A percentile compares a stretch with the other conserved stretches of the same genome.
phyloP scores from a whole-genome alignment of 2,797 vertebrate species.

The Helostoma temminkii region DNA sequence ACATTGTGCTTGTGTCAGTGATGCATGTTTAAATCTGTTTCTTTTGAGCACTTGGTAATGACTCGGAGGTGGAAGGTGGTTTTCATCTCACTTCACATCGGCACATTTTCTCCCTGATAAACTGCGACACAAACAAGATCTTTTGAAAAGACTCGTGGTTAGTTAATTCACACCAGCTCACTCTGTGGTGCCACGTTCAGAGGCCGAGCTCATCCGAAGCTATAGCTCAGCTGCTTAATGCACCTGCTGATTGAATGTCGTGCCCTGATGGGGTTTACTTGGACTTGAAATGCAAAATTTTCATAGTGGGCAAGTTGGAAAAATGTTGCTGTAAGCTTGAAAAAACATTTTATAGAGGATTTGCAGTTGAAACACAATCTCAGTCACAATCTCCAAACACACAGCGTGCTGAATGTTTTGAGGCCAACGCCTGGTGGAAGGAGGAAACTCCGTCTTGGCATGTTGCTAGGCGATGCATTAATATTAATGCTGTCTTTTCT shows the following conservation, averaged over 20 bases:
- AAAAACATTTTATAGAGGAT: not conserved
- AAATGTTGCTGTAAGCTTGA: slow-evolving; percentile 6
- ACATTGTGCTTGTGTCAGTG: slow-evolving; percentile 37
- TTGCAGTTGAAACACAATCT: slow-evolving; percentile 48
- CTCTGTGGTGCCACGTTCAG: slow-evolving; percentile 23
- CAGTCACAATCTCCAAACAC: slow-evolving; percentile 44
- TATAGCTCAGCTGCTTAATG: slow-evolving; percentile 27
- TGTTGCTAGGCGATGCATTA: slow-evolving; percentile 78
- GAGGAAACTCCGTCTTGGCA: slow-evolving; percentile 66
- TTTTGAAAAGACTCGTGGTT: slow-evolving; percentile 23
- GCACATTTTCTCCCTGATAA: slow-evolving; percentile 31
- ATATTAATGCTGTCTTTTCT: slow-evolving; percentile 78
- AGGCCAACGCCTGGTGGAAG: slow-evolving; percentile 55
- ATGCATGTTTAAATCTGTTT: slow-evolving; percentile 47
- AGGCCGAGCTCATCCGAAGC: slow-evolving; percentile 41
- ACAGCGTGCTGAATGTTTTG: slow-evolving; percentile 52
- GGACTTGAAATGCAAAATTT: slow-evolving; percentile 11
- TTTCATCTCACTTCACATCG: slow-evolving; percentile 13
- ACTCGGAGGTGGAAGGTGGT: slow-evolving; percentile 39
- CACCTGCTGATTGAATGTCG: slow-evolving; percentile 48
- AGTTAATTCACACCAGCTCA: slow-evolving; percentile 30
- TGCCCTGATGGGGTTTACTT: slow-evolving; percentile 28
- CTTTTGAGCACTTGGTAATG: slow-evolving; percentile 44
- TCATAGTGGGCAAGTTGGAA: slow-evolving; percentile 10
- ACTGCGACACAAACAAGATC: slow-evolving; percentile 24